Evolutionary conservation across 2,888 invertebrate species (phyloP).

Genomic region (Dione vanillae): DNA sequence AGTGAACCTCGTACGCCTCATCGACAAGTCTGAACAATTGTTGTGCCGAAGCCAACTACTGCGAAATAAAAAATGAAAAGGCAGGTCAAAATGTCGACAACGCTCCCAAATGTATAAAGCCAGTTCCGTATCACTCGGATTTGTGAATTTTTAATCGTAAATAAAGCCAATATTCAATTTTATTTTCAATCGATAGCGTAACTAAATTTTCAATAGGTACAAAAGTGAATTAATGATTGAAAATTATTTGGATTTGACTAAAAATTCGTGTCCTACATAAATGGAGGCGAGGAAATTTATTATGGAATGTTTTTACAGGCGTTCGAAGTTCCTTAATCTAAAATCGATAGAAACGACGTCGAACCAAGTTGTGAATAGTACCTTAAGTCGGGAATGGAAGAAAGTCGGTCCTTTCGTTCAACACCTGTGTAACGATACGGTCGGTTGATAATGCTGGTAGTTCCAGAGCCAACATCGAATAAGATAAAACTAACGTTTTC

Average conservation of each 20-base stretch:
- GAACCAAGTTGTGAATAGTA: conserved; percentile 79
- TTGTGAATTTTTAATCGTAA: conserved; percentile 31
- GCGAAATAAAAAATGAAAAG: conserved; percentile 51
- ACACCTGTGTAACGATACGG: conserved; percentile 78
- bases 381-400: conserved; percentile 75
- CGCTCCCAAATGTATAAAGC: conserved; percentile 43
- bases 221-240: conserved; percentile 5
- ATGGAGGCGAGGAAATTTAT: conserved; percentile 69
- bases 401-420: conserved; percentile 73
- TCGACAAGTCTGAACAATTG: conserved; percentile 52
- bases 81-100: conserved; percentile 47
- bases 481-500: conserved; percentile 65
- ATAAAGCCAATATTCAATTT: conserved; percentile 27
- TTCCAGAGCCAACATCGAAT: conserved; percentile 59
- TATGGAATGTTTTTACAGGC: conserved; percentile 78
- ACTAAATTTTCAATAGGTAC: conserved; percentile 14
- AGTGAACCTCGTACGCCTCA: conserved; percentile 50
- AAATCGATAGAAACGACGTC: conserved; percentile 80
- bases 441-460: conserved; percentile 69
- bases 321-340: conserved; percentile 81
- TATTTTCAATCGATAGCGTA: conserved; percentile 14
- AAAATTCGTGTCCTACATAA: conserved; percentile 47
- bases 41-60: conserved; percentile 51
- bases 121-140: conserved; percentile 9
- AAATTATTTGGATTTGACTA: conserved; percentile 37